Evolutionary conservation across 1,140 invertebrate species (phyloP).

Genomic region (Drosophila serrata): DNA sequence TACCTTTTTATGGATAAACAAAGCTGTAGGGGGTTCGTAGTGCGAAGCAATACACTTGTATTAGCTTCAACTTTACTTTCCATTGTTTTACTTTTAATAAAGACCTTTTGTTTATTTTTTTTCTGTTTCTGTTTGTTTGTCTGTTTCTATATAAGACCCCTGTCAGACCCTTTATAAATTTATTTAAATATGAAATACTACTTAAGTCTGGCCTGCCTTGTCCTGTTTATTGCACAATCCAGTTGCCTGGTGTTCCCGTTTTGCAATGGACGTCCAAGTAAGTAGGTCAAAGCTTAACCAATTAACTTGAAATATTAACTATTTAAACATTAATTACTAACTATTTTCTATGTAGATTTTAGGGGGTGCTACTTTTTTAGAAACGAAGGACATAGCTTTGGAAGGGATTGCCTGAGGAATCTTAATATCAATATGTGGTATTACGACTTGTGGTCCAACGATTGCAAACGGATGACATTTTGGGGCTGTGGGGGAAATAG

Average conservation of each 20-base stretch:
- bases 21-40: background rate
- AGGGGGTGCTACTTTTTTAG: constrained; percentile 4
- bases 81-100: background rate
- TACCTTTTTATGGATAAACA: too few species aligned
- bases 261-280: constrained; percentile 15
- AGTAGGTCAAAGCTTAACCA: background rate
- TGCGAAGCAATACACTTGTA: too few species aligned
- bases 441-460: constrained; percentile 15
- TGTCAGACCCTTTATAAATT: background rate
- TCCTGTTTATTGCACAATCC: background rate
- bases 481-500: constrained; percentile 16
- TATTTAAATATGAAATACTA: constrained; percentile 20
- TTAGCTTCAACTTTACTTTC: too few species aligned
- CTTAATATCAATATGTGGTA: constrained; percentile 21
- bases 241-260: background rate
- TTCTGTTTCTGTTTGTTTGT: background rate
- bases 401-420: background rate
- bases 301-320: too few species aligned
- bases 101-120: constrained; percentile 1
- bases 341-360: background rate
- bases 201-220: constrained; percentile 1
- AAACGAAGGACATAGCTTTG: constrained; percentile 10
- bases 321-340: too few species aligned
- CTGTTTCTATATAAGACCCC: background rate
- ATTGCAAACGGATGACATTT: constrained; percentile 11